These are phyloP conservation scores for Stomatorhinus ivindoensis DNA, from an alignment of 2,113 vertebrate genomes.

Conservation along the genomic window DNA sequence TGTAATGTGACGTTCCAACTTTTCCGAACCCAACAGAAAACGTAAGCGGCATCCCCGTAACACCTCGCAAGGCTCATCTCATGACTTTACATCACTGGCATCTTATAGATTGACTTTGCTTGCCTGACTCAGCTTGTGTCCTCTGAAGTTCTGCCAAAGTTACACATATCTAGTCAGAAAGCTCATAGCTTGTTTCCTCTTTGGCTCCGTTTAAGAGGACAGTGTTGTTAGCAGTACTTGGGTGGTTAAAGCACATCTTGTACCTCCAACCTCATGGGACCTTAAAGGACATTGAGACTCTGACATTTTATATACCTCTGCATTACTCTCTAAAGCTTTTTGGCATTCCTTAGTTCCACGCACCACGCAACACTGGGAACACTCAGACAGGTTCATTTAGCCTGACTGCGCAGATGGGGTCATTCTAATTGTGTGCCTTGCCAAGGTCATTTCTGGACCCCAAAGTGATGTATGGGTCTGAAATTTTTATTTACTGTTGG, in stretches of 20 bases:
- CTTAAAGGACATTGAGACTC: background rate
- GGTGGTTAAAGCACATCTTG: background rate
- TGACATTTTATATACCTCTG: background rate
- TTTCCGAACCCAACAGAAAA: background rate
- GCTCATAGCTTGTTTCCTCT: background rate
- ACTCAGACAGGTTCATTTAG: background rate
- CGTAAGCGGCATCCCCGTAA: background rate
- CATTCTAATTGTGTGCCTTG: background rate
- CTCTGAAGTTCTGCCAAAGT: background rate
- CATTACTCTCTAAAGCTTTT: background rate
- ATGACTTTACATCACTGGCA: background rate
- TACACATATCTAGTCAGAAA: background rate
- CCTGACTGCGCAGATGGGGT: background rate
- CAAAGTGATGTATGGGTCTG: background rate
- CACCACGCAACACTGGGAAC: background rate
- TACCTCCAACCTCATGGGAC: background rate
- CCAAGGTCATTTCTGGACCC: background rate
- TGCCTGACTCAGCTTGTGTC: background rate
- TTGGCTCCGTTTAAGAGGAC: background rate
- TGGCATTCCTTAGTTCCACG: background rate
- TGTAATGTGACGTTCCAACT: background rate
- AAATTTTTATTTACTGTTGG: background rate
- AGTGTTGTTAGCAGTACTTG: background rate
- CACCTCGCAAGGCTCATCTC: background rate
- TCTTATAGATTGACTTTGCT: background rate